Conservation (phyloP, 2,113 vertebrate genomes). For the Ptilonorhynchus violaceus region DNA sequence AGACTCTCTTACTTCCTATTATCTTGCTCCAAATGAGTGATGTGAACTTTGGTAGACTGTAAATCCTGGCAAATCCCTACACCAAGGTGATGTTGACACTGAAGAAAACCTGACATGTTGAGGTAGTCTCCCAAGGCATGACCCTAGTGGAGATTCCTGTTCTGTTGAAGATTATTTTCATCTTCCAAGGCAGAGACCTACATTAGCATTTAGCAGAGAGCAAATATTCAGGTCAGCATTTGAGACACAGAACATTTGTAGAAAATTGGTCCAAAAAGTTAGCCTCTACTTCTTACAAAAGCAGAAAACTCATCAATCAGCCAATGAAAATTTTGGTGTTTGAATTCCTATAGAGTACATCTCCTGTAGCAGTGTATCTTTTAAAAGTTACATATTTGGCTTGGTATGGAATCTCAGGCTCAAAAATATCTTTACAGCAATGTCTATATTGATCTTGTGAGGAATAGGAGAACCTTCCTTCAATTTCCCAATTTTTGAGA, state of each 20-base stretch:
- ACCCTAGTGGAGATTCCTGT: neutral
- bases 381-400: neutral
- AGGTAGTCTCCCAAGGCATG: neutral
- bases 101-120: neutral
- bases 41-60: neutral
- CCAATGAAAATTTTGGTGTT: neutral
- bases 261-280: neutral
- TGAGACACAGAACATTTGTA: neutral
- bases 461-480: neutral
- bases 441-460: neutral
- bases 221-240: neutral
- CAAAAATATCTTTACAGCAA: neutral
- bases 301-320: neutral
- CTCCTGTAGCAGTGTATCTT: neutral
- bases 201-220: neutral
- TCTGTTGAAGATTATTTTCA: neutral
- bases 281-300: neutral
- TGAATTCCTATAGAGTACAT: neutral
- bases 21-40: neutral
- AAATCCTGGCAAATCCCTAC: neutral
- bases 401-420: neutral
- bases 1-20: neutral
- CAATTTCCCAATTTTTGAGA: neutral
- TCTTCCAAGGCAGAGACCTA: neutral
- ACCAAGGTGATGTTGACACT: neutral